Evolutionary conservation across 1,140 invertebrate species (phyloP), one percentile per base, ranked within the genome.

Genomic region (Paraescarpia echinospica): DNA sequence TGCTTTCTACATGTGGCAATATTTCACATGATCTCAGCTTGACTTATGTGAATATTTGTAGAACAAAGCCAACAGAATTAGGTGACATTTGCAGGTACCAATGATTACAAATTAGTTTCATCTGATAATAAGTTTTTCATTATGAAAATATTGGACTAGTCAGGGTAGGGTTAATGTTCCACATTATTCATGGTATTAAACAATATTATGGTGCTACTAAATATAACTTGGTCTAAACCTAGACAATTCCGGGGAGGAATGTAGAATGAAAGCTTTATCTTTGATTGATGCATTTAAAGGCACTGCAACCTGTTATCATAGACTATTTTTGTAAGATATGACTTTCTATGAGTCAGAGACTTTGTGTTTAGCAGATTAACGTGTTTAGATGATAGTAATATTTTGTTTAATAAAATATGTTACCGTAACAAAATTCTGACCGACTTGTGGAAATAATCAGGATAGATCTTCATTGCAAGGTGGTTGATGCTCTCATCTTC

Each of bases 371-470:
- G 59, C 59, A 77, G 9, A 31, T 4, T 77, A 31, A 77, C 4
- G 22, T 77, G 59, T 18, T 77, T 77, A 77, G 59, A 77, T 77
- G 59, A 77, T 77, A 27, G 59, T 77, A 77, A 77, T 77, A 77
- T 77, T 77, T 77, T 77, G 59, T 77, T 77, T 77, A 77, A 77
- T 77, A 77, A 77, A 77, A 77, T 77, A 27, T 77, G 59, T 77
- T 77, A 27, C 2, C 27, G 22, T 77, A 14, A 77, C 22, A 77
- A 12, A 77, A 77, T 27, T 77, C 8, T 5, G 59, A 22, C 59
- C 0, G 41, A n/a, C n/a, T n/a, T n/a, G n/a, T n/a, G 22, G 8
- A 77, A 77, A 18, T 77, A 77, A 18, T 51, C 18, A 51, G 18
- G 18, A 51, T 51, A 18, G 48, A 51, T 51, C 48, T 51, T 51